Percentiles rank a stretch among this genome's conserved stretches.
phyloP scores from a whole-genome alignment of 1,140 invertebrate genomes.

The Euglossa dilemma region DNA sequence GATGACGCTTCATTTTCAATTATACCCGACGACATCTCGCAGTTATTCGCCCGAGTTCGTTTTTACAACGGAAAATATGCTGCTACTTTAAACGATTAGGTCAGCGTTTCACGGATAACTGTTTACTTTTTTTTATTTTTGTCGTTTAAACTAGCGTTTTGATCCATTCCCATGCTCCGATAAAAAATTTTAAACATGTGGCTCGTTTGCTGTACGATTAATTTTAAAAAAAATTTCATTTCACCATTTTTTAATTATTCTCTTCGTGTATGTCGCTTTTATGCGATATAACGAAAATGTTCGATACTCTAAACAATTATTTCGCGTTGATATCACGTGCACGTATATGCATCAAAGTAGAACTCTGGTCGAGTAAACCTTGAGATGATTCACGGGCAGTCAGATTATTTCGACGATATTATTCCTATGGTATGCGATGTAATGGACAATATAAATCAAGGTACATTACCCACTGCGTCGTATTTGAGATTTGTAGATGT shows the following conservation, averaged over 20 bases:
- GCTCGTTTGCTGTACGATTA: background rate
- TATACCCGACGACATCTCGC: slow-evolving; percentile 8
- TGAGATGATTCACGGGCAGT: background rate
- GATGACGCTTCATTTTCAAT: slow-evolving; percentile 7
- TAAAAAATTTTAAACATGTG: background rate
- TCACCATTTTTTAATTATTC: background rate
- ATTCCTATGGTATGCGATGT: background rate
- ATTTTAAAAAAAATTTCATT: background rate
- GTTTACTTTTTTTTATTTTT: background rate
- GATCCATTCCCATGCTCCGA: too few relatives aligned
- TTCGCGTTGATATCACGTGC: too few relatives aligned
- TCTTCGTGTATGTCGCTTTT: background rate
- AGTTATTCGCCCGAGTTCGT: background rate
- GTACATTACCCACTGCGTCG: background rate
- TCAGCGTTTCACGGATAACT: background rate
- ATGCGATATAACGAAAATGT: background rate
- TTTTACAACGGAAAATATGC: slow-evolving; percentile 1
- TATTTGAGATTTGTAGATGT: background rate
- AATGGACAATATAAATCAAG: background rate
- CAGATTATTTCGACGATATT: background rate
- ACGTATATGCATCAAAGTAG: too few relatives aligned
- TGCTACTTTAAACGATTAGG: background rate
- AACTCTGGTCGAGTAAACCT: background rate
- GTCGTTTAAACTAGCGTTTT: background rate
- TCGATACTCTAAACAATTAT: background rate